Evolutionary conservation across 2,113 vertebrate genomes (phyloP).

Genomic region (Ptilorrhoa leucosticta): DNA sequence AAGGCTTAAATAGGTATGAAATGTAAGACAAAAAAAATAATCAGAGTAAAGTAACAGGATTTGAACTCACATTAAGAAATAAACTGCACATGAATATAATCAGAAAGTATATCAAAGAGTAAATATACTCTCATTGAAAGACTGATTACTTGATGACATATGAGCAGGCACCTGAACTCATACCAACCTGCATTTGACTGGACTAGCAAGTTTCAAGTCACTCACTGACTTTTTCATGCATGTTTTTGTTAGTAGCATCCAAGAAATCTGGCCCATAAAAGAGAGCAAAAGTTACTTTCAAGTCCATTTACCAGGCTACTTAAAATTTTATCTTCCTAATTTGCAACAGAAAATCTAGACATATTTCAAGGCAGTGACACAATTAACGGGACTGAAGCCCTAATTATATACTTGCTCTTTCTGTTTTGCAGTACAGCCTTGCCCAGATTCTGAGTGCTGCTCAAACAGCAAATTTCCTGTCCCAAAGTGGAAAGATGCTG

Average conservation of each 20-base stretch:
- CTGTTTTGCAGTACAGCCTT: background rate
- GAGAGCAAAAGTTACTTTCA: background rate
- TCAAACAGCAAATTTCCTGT: background rate
- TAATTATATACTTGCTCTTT: background rate
- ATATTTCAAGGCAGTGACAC: background rate
- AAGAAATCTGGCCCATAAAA: background rate
- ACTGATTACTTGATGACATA: background rate
- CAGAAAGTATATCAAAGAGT: background rate
- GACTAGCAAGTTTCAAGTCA: background rate
- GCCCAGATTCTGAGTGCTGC: background rate
- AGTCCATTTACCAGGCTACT: background rate
- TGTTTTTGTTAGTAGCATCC: background rate
- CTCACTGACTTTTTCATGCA: background rate
- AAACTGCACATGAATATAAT: fast-evolving
- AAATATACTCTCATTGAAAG: background rate
- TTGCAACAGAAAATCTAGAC: background rate
- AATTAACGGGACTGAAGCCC: background rate
- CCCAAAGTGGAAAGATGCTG: background rate
- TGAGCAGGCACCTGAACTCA: background rate
- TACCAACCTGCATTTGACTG: background rate
- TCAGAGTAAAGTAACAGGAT: background rate
- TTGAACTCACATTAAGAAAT: background rate
- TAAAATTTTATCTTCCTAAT: background rate
- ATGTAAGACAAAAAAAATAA: background rate
- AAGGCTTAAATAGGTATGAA: background rate